Evolutionary conservation across 2,113 vertebrate genomes (phyloP).

Genomic region (Rhabdomys dilectus): DNA sequence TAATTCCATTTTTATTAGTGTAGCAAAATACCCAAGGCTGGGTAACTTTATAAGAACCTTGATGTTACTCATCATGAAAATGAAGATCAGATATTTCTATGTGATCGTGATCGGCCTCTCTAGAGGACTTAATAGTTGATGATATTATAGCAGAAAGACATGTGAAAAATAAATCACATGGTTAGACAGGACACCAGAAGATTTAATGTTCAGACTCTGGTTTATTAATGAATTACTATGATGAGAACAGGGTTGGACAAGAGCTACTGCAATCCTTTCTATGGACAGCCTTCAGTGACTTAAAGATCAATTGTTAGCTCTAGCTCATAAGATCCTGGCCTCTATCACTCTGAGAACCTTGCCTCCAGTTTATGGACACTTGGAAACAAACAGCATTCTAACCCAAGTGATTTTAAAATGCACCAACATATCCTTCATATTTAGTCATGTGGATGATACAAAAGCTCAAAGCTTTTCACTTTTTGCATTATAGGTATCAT

Average conservation of each 20-base stretch:
- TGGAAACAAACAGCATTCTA: neutral
- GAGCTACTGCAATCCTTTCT: neutral
- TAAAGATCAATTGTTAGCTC: neutral
- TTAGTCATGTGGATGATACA: neutral
- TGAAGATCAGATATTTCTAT: neutral
- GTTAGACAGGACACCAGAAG: neutral
- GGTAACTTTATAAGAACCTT: neutral
- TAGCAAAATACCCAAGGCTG: neutral
- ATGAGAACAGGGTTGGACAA: neutral
- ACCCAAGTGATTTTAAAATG: neutral
- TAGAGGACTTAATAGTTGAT: neutral
- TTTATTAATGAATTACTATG: neutral
- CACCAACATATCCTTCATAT: neutral
- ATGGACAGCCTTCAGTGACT: neutral
- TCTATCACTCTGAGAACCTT: neutral
- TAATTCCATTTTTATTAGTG: neutral
- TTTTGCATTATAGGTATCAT: neutral
- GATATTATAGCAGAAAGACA: neutral
- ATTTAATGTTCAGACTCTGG: neutral
- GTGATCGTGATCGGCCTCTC: neutral
- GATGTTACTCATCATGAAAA: neutral
- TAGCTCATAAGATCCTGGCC: neutral
- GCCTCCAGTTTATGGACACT: neutral
- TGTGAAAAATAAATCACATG: neutral
- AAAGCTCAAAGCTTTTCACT: neutral